A percentile compares a stretch with the other conserved stretches of the same genome.
phyloP scores from a whole-genome alignment of 2,113 vertebrate genomes.

The Vireo altiloquus region DNA sequence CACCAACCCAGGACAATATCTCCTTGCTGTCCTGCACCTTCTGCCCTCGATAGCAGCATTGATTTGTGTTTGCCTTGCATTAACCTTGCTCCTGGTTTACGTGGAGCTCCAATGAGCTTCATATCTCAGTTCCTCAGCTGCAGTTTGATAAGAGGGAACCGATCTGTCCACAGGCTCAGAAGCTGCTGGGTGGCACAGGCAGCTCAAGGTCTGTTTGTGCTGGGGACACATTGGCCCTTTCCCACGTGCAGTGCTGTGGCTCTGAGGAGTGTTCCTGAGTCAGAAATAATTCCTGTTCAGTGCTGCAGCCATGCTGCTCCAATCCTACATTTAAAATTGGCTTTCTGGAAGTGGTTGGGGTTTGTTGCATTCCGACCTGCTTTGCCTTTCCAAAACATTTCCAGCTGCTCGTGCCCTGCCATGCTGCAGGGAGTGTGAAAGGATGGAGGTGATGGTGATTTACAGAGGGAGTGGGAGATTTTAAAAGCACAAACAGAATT shows the following conservation, averaged over 20 bases:
- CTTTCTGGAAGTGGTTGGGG: background rate
- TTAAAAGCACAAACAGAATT: background rate
- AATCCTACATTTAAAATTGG: fast-evolving
- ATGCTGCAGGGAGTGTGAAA: background rate
- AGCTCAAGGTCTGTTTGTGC: background rate
- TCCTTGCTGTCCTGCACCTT: background rate
- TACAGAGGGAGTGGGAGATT: background rate
- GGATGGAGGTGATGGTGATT: background rate
- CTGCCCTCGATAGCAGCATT: background rate
- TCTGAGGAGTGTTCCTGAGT: background rate
- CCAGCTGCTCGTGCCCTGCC: background rate
- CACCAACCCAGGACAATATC: background rate
- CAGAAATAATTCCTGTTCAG: background rate
- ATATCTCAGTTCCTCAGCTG: background rate
- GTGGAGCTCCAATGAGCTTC: fast-evolving
- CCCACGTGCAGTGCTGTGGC: background rate
- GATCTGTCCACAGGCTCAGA: background rate
- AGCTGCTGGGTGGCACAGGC: background rate
- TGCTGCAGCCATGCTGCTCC: background rate
- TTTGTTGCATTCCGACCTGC: background rate
- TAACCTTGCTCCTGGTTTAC: background rate
- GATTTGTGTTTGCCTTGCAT: background rate
- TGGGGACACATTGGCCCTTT: background rate
- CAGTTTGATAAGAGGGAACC: background rate
- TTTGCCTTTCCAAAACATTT: background rate